Evolutionary conservation across 1,140 invertebrate species (phyloP), one percentile per base, ranked within the genome.

Genomic region (Cherax quadricarinatus): DNA sequence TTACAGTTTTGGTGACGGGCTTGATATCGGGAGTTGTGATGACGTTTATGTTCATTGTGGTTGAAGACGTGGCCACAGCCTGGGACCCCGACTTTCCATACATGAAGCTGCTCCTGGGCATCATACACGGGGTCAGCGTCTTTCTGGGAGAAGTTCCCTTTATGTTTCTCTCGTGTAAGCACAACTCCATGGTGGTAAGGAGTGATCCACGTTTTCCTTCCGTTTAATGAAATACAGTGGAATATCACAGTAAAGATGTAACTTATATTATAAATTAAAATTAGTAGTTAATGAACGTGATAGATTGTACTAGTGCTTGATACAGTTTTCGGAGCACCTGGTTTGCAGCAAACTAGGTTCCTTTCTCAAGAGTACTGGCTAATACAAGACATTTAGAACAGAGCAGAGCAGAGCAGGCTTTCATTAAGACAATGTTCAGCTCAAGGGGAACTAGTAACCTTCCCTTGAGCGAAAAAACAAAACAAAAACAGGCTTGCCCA

Each of bases 61-160:
- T 97, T 18, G 97, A 98, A 95, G 96, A 97, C 84, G 94, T 98
- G 82, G 96, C 96, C 0, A 94, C 94, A 57, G 93, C 91, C 21
- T 93, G 94, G 81, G 89, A 92, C 53, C 75, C 89, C 10, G 95
- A 95, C 70, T 95, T 92, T 82, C 62, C 85, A 41, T 91, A 92
- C 86, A 83, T 97, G 10, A 98, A 98, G 95, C 97, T 98, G 0
- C 94, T 99, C 4, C 96, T 98, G 95, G 98, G 98, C 3, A 93
- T 97, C 3, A 96, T 96, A 4, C 96, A 97, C 94, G 96, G 96
- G 5, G 96, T 98, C 84, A 97, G 98, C 94, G 97, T 97, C 93
- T 97, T 98, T 94, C 95, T 97, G 48, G 98, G 98, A n/a, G 98
- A 99, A 95, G 95, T 98, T 90, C 98, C 98, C 3, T 98, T 98